Evolutionary conservation across 2,113 vertebrate genomes (phyloP).

Genomic region (Plectropomus leopardus): DNA sequence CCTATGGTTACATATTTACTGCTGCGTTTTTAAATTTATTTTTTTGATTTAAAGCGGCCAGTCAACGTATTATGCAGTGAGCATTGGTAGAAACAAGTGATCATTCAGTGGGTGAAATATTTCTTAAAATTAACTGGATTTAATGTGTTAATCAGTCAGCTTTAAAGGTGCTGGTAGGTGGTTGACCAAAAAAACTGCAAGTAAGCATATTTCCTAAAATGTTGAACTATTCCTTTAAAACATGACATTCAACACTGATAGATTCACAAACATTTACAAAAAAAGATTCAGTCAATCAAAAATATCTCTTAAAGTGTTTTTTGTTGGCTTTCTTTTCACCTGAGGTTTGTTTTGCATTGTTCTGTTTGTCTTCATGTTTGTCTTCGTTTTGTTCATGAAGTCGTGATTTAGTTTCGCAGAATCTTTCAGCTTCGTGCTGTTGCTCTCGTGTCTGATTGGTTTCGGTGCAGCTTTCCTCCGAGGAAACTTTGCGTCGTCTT

Average conservation of each 20-base stretch:
- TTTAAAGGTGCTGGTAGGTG: too few relatives aligned
- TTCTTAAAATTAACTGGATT: too few relatives aligned
- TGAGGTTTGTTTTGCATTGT: slow-evolving; percentile 12
- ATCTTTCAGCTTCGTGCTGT: background rate
- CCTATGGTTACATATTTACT: too few relatives aligned
- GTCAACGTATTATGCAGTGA: too few relatives aligned
- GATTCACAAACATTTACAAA: background rate
- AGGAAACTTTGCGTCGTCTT: background rate
- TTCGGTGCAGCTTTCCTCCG: slow-evolving; percentile 1
- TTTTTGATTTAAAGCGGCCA: too few relatives aligned
- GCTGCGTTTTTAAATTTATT: too few relatives aligned
- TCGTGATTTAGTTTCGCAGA: background rate
- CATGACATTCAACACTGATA: background rate
- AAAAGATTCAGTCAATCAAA: background rate
- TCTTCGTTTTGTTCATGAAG: slow-evolving; percentile 41
- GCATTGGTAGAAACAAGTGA: too few relatives aligned
- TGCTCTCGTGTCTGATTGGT: slow-evolving; percentile 1
- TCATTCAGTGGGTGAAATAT: too few relatives aligned
- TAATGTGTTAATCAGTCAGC: too few relatives aligned
- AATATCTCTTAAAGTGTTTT: slow-evolving; percentile 29
- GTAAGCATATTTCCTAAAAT: background rate
- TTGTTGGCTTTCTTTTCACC: background rate
- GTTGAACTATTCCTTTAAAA: background rate
- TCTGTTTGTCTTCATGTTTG: slow-evolving; percentile 25
- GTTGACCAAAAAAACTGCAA: background rate